Percentiles rank a stretch among this genome's conserved stretches.
phyloP scores from a whole-genome alignment of 2,113 vertebrate genomes.

The Morone chrysops region DNA sequence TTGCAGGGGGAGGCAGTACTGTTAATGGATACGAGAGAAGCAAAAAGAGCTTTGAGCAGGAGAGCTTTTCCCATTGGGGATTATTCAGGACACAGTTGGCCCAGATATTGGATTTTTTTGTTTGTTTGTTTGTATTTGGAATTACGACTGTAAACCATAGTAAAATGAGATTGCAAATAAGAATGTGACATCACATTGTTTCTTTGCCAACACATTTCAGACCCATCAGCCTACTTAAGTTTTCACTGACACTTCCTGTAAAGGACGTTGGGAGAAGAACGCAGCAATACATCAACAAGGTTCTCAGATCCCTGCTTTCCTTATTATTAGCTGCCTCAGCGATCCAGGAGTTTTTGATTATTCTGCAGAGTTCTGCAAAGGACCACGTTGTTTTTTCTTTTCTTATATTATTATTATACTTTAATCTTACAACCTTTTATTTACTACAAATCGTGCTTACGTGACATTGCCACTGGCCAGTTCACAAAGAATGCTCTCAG shows the following conservation, averaged over 20 bases:
- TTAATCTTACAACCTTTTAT: neutral
- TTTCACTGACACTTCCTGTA: constrained; percentile 1
- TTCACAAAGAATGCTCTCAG: neutral
- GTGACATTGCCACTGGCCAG: neutral
- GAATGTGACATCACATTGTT: constrained; percentile 7
- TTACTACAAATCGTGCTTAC: neutral
- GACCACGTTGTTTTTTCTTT: neutral
- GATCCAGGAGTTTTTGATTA: neutral
- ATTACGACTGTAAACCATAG: constrained; percentile 1
- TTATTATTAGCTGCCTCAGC: neutral
- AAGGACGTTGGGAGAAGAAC: neutral
- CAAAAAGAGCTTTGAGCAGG: constrained; percentile 46
- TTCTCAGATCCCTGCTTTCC: neutral
- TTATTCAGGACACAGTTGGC: constrained; percentile 37
- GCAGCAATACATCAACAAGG: neutral
- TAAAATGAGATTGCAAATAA: constrained; percentile 32
- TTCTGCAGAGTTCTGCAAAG: neutral
- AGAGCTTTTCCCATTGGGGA: constrained; percentile 39
- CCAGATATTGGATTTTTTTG: constrained; percentile 36
- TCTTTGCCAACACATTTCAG: constrained; percentile 12
- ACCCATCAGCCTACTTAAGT: neutral
- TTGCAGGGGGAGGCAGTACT: neutral
- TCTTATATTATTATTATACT: neutral
- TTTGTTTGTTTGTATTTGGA: constrained; percentile 25
- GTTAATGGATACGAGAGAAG: constrained; percentile 22